A percentile compares a stretch with the other conserved stretches of the same genome.
Evolutionary conservation across 2,113 vertebrate genomes (phyloP).

Genomic region (Rhineura floridana): DNA sequence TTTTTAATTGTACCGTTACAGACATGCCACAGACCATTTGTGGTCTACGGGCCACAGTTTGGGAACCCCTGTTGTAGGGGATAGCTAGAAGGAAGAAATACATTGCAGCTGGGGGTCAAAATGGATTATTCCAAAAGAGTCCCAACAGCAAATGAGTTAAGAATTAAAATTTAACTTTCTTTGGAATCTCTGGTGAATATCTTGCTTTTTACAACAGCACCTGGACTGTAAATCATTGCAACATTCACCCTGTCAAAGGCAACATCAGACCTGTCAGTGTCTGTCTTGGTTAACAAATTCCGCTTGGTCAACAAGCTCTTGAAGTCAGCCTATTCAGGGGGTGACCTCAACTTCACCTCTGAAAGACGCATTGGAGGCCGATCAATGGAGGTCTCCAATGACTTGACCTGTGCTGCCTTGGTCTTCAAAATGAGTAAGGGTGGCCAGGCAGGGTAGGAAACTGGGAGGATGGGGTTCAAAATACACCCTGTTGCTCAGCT

Average conservation of each 20-base stretch:
- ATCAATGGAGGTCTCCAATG: conserved; percentile 39
- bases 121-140: conserved; percentile 4
- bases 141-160: neutral
- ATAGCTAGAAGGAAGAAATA: neutral
- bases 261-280: conserved; percentile 66
- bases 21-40: too few relatives aligned
- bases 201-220: conserved; percentile 70
- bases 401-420: conserved; percentile 40
- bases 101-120: neutral
- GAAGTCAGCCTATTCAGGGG: conserved; percentile 24
- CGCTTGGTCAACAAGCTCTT: conserved; percentile 61
- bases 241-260: conserved; percentile 60
- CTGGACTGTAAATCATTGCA: conserved; percentile 75
- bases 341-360: conserved; percentile 74
- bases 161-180: conserved; percentile 70
- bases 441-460: conserved; percentile 47
- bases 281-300: conserved; percentile 60
- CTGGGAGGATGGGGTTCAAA: conserved; percentile 37
- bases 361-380: conserved; percentile 49
- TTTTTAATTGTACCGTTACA: too few relatives aligned
- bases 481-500: neutral
- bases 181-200: conserved; percentile 61
- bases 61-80: neutral
- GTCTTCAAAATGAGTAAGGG: conserved; percentile 20
- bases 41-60: too few relatives aligned